phyloP scores from a whole-genome alignment of 2,888 invertebrate species.

The Pachliopta kotzebuea region DNA sequence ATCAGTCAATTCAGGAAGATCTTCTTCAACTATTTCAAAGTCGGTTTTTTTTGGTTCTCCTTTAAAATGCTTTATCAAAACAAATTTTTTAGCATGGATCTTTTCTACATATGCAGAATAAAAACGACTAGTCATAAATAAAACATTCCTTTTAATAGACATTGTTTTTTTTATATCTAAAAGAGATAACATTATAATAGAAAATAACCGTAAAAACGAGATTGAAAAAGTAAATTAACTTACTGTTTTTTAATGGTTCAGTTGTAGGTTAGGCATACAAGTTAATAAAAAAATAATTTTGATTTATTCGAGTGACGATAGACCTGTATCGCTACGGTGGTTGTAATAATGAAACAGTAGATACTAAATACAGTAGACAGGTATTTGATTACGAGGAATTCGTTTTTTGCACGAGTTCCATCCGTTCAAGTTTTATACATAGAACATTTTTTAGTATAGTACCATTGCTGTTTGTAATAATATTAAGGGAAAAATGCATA shows the following conservation, averaged over 20 bases:
- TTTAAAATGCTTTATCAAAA: constrained; percentile 82
- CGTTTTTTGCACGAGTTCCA: neutral
- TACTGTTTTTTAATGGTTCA: neutral
- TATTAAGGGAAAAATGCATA: neutral
- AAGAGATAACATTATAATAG: neutral
- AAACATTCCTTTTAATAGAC: constrained; percentile 30
- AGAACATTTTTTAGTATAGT: neutral
- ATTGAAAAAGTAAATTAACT: neutral
- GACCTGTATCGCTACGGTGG: neutral
- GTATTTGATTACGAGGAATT: neutral
- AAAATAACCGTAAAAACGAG: neutral
- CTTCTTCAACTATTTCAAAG: constrained; percentile 84
- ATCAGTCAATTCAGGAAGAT: constrained; percentile 82
- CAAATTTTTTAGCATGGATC: constrained; percentile 82
- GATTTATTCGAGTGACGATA: neutral
- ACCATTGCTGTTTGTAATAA: neutral
- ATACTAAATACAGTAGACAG: neutral
- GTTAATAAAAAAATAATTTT: neutral
- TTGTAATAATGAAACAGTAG: neutral
- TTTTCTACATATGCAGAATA: constrained; percentile 50
- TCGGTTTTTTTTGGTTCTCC: constrained; percentile 84
- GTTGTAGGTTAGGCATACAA: neutral
- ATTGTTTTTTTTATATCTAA: constrained; percentile 24
- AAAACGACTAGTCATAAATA: constrained; percentile 42
- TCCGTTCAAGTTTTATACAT: neutral